phyloP scores from a whole-genome alignment of 2,888 invertebrate species.

The Caenorhabditis angaria region DNA sequence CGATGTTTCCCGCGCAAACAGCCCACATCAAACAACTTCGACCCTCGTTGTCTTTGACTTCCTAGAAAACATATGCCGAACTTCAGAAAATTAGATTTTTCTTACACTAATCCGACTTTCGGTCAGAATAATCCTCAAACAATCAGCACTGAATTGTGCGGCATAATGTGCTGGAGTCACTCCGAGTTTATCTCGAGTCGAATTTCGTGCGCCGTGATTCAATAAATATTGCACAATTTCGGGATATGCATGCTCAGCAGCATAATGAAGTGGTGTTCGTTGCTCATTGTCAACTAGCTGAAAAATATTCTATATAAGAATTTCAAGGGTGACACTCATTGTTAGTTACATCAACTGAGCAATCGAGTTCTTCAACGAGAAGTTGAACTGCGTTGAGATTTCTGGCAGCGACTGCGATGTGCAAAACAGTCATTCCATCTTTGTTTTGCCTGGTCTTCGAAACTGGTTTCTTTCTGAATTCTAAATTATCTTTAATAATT shows the following conservation, averaged over 20 bases:
- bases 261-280: constrained; percentile 65
- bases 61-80: constrained; percentile 39
- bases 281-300: constrained; percentile 59
- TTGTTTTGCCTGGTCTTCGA: constrained; percentile 33
- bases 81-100: constrained; percentile 13
- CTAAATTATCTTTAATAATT: background rate
- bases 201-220: constrained; percentile 50
- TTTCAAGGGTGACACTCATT: background rate
- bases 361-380: constrained; percentile 42
- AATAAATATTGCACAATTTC: constrained; percentile 57
- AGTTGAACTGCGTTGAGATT: constrained; percentile 57
- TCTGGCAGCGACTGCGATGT: constrained; percentile 66
- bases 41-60: constrained; percentile 64
- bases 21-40: constrained; percentile 71
- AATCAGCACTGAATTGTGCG: constrained; percentile 59
- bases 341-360: constrained; percentile 29
- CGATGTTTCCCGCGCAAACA: constrained; percentile 61
- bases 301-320: constrained; percentile 8
- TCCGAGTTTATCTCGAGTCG: constrained; percentile 44
- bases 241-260: constrained; percentile 53
- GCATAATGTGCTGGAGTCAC: constrained; percentile 70
- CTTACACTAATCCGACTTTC: constrained; percentile 17
- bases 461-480: constrained; percentile 32
- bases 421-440: constrained; percentile 60
- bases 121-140: constrained; percentile 37